Base-by-base conservation (phyloP, 1,140 invertebrate genomes). In the Brachystomella parvula region DNA sequence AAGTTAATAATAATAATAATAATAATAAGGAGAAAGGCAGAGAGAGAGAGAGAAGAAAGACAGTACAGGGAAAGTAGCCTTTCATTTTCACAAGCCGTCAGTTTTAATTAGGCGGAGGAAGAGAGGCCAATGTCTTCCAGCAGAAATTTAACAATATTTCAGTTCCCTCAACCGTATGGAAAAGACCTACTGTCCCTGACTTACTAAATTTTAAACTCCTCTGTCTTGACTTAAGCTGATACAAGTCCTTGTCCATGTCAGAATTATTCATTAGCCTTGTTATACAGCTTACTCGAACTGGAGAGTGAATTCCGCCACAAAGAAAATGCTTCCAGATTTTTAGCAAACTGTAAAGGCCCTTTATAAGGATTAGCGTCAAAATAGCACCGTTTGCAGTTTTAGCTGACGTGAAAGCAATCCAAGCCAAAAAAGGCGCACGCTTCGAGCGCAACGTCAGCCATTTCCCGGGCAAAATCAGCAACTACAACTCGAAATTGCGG, bases 41-140 rank as follows among this genome's bases (percentile, higher is more conserved):
- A n/a, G n/a, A n/a, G 49, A 26, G 24, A 24, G 21, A 26, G 49
- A 53, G 49, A 24, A 24, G 24, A 24, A 26, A 53, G 15, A 53
- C 15, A 53, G 24, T 15, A 53, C 49, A 53, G 21, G 24, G 49
- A 53, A 53, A 53, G 67, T 69, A 69, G 63, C 68, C 63, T 66
- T 69, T 66, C 68, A 60, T 66, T 69, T 65, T 69, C 68, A 69
- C 68, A 66, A 53, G 61, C 63, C 68, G 68, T 69, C 68, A 69
- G 62, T 69, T 69, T 69, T 69, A 69, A 69, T 69, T 69, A 69
- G 68, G 58, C 60, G 63, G 62, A 59, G 65, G 64, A 69, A 64
- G 62, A 69, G 49, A 31, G 64, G 49, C 15, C 49, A 63, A 59
- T 3, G 61, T n/a, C 68, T 66, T 35, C 64, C 62, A 63, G 65